phyloP scores from a whole-genome alignment of 1,140 invertebrate species.

The Leptopilina clavipes region DNA sequence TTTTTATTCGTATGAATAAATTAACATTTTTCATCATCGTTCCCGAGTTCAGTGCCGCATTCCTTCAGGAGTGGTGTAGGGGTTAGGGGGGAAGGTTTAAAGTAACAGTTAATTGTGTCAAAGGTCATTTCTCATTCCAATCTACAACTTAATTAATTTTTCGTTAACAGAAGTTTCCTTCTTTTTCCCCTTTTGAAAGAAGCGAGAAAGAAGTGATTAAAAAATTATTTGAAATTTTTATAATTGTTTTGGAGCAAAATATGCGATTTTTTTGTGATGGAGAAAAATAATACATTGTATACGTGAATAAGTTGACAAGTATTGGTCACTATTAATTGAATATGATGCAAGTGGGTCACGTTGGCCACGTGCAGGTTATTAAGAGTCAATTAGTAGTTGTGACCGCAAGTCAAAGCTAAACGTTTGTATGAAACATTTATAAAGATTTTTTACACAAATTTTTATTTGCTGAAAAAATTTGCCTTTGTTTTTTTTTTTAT shows the following conservation, averaged over 20 bases:
- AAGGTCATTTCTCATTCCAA: slow-evolving; percentile 10
- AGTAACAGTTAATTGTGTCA: slow-evolving; percentile 23
- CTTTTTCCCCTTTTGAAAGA: too few species aligned
- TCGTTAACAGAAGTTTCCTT: not conserved
- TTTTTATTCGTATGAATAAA: slow-evolving; percentile 6
- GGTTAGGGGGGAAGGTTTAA: too few species aligned
- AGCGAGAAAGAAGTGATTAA: too few species aligned
- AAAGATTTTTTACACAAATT: not conserved
- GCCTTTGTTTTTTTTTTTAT: too few species aligned
- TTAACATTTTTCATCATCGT: slow-evolving; percentile 11
- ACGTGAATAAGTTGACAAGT: slow-evolving; percentile 27
- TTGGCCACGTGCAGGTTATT: slow-evolving; percentile 26
- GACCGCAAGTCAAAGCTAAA: slow-evolving; percentile 26
- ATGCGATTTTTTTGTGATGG: not conserved
- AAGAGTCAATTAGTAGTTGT: slow-evolving; percentile 30
- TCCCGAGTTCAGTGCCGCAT: not conserved
- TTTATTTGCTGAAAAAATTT: too few species aligned
- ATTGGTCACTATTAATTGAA: slow-evolving; percentile 31
- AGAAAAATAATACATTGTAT: not conserved
- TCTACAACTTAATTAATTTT: slow-evolving; percentile 10
- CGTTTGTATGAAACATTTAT: slow-evolving; percentile 1
- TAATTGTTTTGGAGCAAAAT: too few species aligned
- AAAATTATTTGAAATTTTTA: not conserved
- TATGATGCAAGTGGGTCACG: slow-evolving; percentile 32
- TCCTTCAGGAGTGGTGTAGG: not conserved